Evolutionary conservation across 2,797 vertebrate genomes (phyloP), one percentile per base, ranked within the genome.

Genomic region (Periophthalmus magnuspinnatus): DNA sequence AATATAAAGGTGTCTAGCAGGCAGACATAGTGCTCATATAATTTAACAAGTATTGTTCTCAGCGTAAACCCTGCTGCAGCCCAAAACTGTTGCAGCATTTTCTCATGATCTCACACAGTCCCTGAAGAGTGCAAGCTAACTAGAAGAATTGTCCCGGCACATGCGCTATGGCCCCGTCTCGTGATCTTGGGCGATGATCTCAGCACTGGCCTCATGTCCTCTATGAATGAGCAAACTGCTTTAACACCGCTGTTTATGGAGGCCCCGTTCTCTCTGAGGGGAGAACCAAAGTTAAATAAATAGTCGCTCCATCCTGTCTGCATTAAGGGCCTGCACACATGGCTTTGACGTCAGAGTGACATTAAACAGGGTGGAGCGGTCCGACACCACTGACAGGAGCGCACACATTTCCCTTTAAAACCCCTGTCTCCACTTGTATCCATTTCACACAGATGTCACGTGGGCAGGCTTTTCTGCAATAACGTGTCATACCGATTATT

Each of bases 311-410:
- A 86, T 92, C 90, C 90, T 86, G 88, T 90, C 88, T 88, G 88
- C 87, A 90, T 89, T 91, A 92, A 84, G 85, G 81, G 81, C 84
- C 81, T 83, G 84, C 84, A 89, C 89, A 88, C 87, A 88, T 89
- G 86, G 90, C 88, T 90, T 91, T 91, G 90, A 91, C 91, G 90
- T 92, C 91, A 92, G 89, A 87, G 87, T 90, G 86, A 91, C 90
- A 90, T 91, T 91, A 91, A 92, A 91, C 88, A 88, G 90, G 91
- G 91, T 78, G 89, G 87, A 86, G 91, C 85, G 80, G 76, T 81
- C 41, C 75, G 77, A 80, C 69, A 81, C 73, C 78, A 81, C 71
- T 73, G 79, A 88, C 82, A 77, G 67, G 76, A 82, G 69, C 48
- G 69, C 24, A 67, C 74, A 55, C 58, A 36, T 56, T 32, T 72